Evolutionary conservation across 2,888 invertebrate species (phyloP), one percentile per base, ranked within the genome.

Genomic region (Resseliella maxima): DNA sequence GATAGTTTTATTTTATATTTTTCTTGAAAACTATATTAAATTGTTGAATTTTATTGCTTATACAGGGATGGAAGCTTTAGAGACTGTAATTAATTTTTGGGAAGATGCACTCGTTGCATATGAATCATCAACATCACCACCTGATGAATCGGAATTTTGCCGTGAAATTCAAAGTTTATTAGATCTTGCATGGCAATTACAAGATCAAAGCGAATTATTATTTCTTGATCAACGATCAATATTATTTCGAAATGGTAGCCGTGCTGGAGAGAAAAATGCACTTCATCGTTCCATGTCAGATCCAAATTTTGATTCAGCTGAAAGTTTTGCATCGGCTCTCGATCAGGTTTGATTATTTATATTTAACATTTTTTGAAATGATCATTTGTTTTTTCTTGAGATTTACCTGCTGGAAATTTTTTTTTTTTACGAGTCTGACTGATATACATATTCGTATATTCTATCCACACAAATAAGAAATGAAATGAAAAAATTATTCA

Each of bases 301-400:
- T 90, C 89, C 94, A 0, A 94, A 95, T 89, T 94, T 96, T 88
- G 97, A 97, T 88, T 97, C 97, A 24, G 96, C 96, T 0, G 99
- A 99, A 90, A 98, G 98, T 87, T 99, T 98, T 92, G 97, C 98
- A 86, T 99, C 98, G 0, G 99, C 99, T 0, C 95, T 97, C 89
- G 99, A 98, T 90, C 95, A 96, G 92, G 96, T 95, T 38, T 38
- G 38, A 89, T 38, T 8, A 35, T 1, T 31, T n/a, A n/a, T 24
- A 24, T 59, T 59, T 59, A 24, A 24, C 24, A 24, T 6, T 50
- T 59, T 24, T 59, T 24, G 24, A 85, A 64, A 64, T 86, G 35
- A 50, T 21, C 10, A 45, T 45, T 45, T 5, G 5, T 45, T 45
- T 45, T 45, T 45, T 45, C 5, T 45, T 45, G 5, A 45, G 8